A percentile compares a stretch with the other conserved stretches of the same genome.
These are phyloP conservation scores for Diarsia brunnea DNA, from an alignment of 2,888 invertebrate species.

Conservation along the genomic window DNA sequence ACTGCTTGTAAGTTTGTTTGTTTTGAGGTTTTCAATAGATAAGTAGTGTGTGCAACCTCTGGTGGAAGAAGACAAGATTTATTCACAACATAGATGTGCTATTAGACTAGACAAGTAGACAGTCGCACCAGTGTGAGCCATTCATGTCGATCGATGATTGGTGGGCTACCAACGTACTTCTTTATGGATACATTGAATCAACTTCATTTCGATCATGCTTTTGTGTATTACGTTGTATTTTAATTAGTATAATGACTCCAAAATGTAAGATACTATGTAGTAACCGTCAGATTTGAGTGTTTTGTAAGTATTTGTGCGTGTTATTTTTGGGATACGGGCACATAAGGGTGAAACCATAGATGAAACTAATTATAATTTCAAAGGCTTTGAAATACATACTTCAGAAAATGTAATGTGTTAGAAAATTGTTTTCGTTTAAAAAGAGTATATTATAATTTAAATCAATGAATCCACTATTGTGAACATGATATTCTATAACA, in stretches of 20 bases:
- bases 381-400: background rate
- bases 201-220: background rate
- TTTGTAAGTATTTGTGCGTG: background rate
- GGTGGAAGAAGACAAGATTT: background rate
- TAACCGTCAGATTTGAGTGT: background rate
- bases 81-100: background rate
- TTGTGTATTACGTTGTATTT: background rate
- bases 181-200: background rate
- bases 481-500: background rate
- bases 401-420: background rate
- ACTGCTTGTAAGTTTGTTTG: slow-evolving; percentile 33
- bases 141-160: slow-evolving; percentile 24
- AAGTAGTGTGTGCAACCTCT: slow-evolving; percentile 5
- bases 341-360: background rate
- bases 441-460: background rate
- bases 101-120: slow-evolving; percentile 3
- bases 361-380: background rate
- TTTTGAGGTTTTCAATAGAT: slow-evolving; percentile 20
- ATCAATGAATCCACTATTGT: background rate
- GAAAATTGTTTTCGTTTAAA: background rate
- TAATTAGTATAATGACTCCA: background rate
- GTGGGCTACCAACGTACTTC: background rate
- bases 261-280: background rate
- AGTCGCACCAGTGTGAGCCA: slow-evolving; percentile 3
- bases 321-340: background rate